Percentiles rank a stretch among this genome's conserved stretches.
phyloP scores from a whole-genome alignment of 2,888 invertebrate genomes.

The Allygus modestus region DNA sequence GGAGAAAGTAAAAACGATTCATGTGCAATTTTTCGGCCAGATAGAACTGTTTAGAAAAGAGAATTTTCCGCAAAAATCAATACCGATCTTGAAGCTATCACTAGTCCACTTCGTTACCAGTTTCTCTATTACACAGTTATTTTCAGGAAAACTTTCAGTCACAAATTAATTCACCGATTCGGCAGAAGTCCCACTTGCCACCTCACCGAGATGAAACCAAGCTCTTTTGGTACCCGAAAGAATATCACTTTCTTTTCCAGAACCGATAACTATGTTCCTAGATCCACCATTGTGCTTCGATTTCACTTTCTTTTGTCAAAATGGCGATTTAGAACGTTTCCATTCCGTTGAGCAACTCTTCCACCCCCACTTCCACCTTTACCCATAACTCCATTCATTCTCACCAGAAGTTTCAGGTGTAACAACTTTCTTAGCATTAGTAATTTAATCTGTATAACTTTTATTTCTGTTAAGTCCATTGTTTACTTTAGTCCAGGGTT shows the following conservation, averaged over 20 bases:
- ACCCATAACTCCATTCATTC: too few species aligned
- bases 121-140: background rate
- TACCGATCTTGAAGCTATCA: background rate
- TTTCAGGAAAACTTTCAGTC: background rate
- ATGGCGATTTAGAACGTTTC: too few species aligned
- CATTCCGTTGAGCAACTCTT: too few species aligned
- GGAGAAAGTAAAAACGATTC: constrained; percentile 44
- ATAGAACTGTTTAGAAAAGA: background rate
- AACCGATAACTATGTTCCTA: background rate
- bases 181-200: background rate
- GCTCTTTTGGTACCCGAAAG: background rate
- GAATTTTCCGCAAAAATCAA: background rate
- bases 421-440: too few species aligned
- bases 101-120: background rate
- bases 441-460: too few species aligned
- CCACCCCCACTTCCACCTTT: too few species aligned
- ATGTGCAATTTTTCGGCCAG: constrained; percentile 7
- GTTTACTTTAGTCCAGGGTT: too few species aligned
- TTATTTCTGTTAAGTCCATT: too few species aligned
- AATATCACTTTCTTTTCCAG: background rate
- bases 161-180: background rate
- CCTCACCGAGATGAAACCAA: constrained; percentile 28
- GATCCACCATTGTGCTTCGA: too few species aligned
- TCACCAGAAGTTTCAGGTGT: too few species aligned
- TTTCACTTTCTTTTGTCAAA: too few species aligned